Evolutionary conservation across 1,140 invertebrate species (phyloP).

Genomic region (Brachystomella parvula): DNA sequence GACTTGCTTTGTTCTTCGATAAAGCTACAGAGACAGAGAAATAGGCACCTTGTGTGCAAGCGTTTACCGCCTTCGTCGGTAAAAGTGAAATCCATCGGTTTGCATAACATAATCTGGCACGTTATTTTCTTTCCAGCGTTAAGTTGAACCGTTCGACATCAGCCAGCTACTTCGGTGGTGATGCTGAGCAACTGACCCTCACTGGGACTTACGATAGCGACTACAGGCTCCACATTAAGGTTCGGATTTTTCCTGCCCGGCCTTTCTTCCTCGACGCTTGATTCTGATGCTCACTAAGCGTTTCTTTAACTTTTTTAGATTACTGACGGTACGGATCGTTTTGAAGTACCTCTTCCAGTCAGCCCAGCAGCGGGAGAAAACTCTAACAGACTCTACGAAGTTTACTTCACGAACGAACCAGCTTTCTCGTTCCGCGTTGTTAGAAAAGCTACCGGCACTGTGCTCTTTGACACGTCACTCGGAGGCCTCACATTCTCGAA

Average conservation of each 20-base stretch:
- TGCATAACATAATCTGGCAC: neutral
- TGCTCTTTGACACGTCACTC: slow-evolving; percentile 40
- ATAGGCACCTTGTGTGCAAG: no score
- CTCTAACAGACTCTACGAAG: slow-evolving; percentile 23
- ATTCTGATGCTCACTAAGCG: neutral
- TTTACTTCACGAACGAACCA: slow-evolving; percentile 21
- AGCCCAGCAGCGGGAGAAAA: slow-evolving; percentile 14
- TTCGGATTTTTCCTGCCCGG: neutral
- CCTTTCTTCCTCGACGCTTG: neutral
- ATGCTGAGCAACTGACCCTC: neutral
- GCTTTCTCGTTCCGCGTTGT: slow-evolving; percentile 32
- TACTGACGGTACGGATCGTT: slow-evolving; percentile 27
- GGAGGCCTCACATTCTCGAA: slow-evolving; percentile 65
- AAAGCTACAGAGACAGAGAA: no score
- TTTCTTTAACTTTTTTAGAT: slow-evolving; percentile 15
- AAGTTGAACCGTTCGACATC: neutral
- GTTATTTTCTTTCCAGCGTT: slow-evolving; percentile 9
- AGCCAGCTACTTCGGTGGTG: slow-evolving; percentile 8
- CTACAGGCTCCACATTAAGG: slow-evolving; percentile 32
- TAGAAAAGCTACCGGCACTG: slow-evolving; percentile 19
- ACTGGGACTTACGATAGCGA: slow-evolving; percentile 27
- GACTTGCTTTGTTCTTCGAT: no score
- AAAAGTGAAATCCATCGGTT: no score
- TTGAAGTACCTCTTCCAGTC: slow-evolving; percentile 32
- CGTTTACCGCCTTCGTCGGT: no score